phyloP scores from a whole-genome alignment of 92 coral and sea anemone genomes.

The Nematostella vectensis region DNA sequence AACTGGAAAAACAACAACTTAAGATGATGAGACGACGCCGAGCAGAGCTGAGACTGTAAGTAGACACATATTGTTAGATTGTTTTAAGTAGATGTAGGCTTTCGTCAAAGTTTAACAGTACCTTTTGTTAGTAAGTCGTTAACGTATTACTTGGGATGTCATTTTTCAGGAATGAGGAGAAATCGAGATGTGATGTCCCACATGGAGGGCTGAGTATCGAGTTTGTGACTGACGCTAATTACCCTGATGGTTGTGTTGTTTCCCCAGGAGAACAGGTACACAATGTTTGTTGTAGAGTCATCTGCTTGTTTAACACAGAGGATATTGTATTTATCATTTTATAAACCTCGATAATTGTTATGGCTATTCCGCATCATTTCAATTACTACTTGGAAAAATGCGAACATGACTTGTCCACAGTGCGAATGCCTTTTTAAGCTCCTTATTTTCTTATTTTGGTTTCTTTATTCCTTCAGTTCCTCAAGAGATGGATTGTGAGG shows the following conservation, averaged over 20 bases:
- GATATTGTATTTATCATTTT: background rate
- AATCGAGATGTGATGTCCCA: background rate
- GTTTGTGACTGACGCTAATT: constrained; percentile 74
- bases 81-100: too few relatives aligned
- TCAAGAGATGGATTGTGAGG: constrained; percentile 74
- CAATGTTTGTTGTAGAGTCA: background rate
- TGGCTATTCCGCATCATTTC: too few relatives aligned
- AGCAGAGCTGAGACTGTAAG: background rate
- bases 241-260: constrained; percentile 80
- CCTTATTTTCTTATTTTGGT: too few relatives aligned
- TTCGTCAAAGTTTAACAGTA: too few relatives aligned
- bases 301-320: background rate
- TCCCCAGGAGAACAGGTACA: constrained; percentile 59
- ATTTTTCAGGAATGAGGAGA: background rate
- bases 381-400: too few relatives aligned
- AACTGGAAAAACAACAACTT: constrained; percentile 23
- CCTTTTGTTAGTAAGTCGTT: too few relatives aligned
- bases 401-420: too few relatives aligned
- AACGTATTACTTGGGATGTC: too few relatives aligned
- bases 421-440: too few relatives aligned
- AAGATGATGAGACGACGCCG: constrained; percentile 10
- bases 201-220: constrained; percentile 34
- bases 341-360: too few relatives aligned
- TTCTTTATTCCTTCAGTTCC: constrained; percentile 32
- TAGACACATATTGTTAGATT: too few relatives aligned